These are phyloP conservation scores for Canis aureus DNA, from an alignment of 2,113 vertebrate species.

Conservation along the genomic window DNA sequence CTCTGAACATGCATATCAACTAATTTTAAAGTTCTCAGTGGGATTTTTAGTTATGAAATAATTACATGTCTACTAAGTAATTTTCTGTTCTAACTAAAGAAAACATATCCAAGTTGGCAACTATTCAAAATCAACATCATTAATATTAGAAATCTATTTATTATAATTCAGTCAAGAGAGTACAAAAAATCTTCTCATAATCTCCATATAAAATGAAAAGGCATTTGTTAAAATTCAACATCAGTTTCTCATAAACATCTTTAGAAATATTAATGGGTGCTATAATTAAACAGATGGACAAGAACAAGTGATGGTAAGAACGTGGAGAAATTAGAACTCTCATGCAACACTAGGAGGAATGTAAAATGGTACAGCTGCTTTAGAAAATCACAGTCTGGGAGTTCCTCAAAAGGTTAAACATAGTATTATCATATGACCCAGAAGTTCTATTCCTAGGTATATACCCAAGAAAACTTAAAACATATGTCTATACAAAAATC, in stretches of 20 bases:
- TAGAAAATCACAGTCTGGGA: not conserved
- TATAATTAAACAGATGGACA: conserved; percentile 22
- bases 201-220: not conserved
- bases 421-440: not conserved
- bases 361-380: conserved; percentile 9
- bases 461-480: not conserved
- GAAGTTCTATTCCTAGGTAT: not conserved
- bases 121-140: conserved; percentile 32
- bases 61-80: not conserved
- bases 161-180: not conserved
- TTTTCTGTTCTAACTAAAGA: conserved; percentile 19
- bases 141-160: conserved; percentile 34
- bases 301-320: not conserved
- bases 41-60: conserved; percentile 40
- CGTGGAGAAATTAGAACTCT: not conserved
- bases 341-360: not conserved
- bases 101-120: conserved; percentile 29
- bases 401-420: not conserved
- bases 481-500: not conserved
- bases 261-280: not conserved
- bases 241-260: not conserved
- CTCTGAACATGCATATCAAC: not conserved
- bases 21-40: conserved; percentile 50
- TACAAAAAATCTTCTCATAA: not conserved
- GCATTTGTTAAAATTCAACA: conserved; percentile 26